A percentile compares a stretch with the other conserved stretches of the same genome.
phyloP scores from a whole-genome alignment of 2,113 vertebrate species.

The Sinocyclocheilus rhinocerous region DNA sequence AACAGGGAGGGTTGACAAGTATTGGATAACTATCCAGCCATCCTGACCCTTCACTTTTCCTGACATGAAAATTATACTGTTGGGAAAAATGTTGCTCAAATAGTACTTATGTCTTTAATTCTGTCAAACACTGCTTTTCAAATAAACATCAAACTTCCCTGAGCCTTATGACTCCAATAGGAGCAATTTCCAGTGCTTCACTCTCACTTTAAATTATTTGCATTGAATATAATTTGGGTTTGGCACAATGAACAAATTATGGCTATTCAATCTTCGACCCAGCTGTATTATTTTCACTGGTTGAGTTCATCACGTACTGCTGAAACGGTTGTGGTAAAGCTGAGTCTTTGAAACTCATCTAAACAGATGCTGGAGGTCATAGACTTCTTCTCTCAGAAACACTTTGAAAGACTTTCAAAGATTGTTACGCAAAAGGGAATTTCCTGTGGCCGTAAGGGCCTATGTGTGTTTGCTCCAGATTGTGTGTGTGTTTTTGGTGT shows the following conservation, averaged over 20 bases:
- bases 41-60: neutral
- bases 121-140: neutral
- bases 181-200: constrained; percentile 30
- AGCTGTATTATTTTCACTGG: neutral
- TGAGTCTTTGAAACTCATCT: constrained; percentile 31
- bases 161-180: neutral
- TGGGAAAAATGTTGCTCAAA: neutral
- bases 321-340: neutral
- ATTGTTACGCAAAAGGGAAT: constrained; percentile 33
- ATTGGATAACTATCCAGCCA: neutral
- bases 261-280: neutral
- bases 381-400: constrained; percentile 10
- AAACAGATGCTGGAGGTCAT: constrained; percentile 31
- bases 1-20: neutral
- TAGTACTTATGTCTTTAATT: constrained; percentile 11
- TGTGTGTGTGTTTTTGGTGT: constrained; percentile 36
- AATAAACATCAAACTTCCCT: constrained; percentile 7
- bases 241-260: neutral
- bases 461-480: constrained; percentile 29
- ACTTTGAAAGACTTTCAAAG: constrained; percentile 28
- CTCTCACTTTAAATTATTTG: constrained; percentile 20
- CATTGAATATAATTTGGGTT: neutral
- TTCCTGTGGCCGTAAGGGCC: constrained; percentile 50
- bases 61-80: neutral
- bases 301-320: neutral